These are phyloP conservation scores for Rhizomys pruinosus DNA, from an alignment of 2,113 vertebrate genomes.

Conservation along the genomic window DNA sequence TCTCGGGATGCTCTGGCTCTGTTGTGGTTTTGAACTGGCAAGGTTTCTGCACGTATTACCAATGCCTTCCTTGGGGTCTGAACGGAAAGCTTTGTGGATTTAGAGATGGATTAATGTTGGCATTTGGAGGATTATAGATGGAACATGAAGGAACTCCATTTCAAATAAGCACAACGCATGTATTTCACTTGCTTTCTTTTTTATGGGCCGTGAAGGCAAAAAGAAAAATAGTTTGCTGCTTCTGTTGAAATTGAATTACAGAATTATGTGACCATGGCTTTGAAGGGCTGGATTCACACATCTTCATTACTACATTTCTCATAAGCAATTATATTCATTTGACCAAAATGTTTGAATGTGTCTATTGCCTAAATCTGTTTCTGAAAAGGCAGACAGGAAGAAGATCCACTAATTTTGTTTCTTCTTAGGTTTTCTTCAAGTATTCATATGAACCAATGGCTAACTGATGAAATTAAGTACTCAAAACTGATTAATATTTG, in stretches of 20 bases:
- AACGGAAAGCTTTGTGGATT: conserved; percentile 59
- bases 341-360: conserved; percentile 35
- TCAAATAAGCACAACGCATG: conserved; percentile 44
- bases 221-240: conserved; percentile 30
- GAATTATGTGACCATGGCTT: conserved; percentile 21
- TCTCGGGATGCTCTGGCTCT: conserved; percentile 20
- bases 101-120: conserved; percentile 67
- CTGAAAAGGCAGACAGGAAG: neutral
- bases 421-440: conserved; percentile 45
- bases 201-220: conserved; percentile 43
- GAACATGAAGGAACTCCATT: conserved; percentile 57
- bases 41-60: conserved; percentile 39
- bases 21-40: conserved; percentile 34
- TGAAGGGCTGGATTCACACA: neutral
- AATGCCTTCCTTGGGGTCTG: conserved; percentile 49
- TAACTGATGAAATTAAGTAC: conserved; percentile 49
- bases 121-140: conserved; percentile 57
- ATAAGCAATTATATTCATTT: conserved; percentile 37
- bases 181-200: conserved; percentile 32
- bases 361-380: conserved; percentile 22
- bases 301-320: conserved; percentile 46
- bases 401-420: conserved; percentile 43
- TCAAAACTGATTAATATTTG: conserved; percentile 65
- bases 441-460: conserved; percentile 24
- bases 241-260: conserved; percentile 45